Percentiles rank a stretch among this genome's conserved stretches.
These are phyloP conservation scores for Aratinga solstitialis DNA, from an alignment of 2,797 vertebrate species.

Conservation along the genomic window DNA sequence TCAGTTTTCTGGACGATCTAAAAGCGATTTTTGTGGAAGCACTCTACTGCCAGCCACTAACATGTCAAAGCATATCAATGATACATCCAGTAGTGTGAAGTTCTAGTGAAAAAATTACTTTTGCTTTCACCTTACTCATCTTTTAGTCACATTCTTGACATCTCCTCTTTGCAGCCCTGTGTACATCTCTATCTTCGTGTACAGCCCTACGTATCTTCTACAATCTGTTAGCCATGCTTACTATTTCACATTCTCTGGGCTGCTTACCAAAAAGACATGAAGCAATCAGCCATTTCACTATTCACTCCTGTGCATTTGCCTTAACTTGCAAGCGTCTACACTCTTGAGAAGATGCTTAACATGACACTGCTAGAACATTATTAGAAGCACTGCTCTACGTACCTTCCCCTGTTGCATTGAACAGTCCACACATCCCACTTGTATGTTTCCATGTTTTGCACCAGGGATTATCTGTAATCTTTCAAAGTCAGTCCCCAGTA, in stretches of 20 bases:
- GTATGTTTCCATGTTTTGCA: constrained; percentile 96
- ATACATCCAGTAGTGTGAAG: not conserved
- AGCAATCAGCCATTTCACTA: not conserved
- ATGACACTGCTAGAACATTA: not conserved
- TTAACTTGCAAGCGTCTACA: not conserved
- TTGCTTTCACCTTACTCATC: not conserved
- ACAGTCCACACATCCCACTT: constrained; percentile 96
- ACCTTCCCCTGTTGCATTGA: constrained; percentile 94
- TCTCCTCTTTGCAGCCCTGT: not conserved
- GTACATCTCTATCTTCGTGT: not conserved
- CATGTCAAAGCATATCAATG: not conserved
- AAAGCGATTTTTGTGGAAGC: not conserved
- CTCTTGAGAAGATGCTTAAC: not conserved
- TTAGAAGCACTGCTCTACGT: constrained; percentile 45
- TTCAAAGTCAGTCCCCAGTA: constrained; percentile 96
- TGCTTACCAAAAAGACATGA: not conserved
- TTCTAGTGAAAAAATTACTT: not conserved
- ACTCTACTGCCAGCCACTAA: not conserved
- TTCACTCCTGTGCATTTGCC: not conserved
- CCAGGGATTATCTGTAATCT: constrained; percentile 97
- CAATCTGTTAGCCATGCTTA: not conserved
- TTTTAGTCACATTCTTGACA: not conserved
- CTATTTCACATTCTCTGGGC: not conserved
- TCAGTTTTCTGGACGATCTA: not conserved
- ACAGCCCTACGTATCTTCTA: not conserved